Percentiles rank a stretch among this genome's conserved stretches.
These are phyloP conservation scores for Chiroxiphia lanceolata DNA, from an alignment of 2,797 vertebrate genomes.

Conservation along the genomic window DNA sequence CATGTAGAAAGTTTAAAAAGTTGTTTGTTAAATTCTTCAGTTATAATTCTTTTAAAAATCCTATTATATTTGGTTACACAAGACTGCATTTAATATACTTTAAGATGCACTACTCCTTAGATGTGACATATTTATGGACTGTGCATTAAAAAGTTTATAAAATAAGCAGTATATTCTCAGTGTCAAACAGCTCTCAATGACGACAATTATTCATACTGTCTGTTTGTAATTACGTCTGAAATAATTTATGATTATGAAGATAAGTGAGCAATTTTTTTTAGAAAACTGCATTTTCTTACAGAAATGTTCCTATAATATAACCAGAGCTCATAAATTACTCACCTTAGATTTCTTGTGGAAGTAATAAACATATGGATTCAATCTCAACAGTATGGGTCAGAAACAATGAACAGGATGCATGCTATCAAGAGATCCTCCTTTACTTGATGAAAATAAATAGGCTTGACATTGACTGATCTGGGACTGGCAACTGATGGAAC, in stretches of 20 bases:
- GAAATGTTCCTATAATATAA: conserved; percentile 52
- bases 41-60: conserved; percentile 81
- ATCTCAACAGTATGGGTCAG: conserved; percentile 51
- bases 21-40: conserved; percentile 71
- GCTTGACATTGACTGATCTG: conserved; percentile 18
- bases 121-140: conserved; percentile 76
- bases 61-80: conserved; percentile 83
- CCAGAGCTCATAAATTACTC: conserved; percentile 65
- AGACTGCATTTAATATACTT: conserved; percentile 81
- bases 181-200: conserved; percentile 74
- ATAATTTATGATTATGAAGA: conserved; percentile 76
- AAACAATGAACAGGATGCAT: conserved; percentile 43
- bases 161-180: conserved; percentile 73
- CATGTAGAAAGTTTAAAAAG: conserved; percentile 73
- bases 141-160: conserved; percentile 77
- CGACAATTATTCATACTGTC: conserved; percentile 73
- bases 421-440: background rate
- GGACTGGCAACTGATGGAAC: background rate
- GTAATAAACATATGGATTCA: conserved; percentile 65
- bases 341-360: conserved; percentile 44
- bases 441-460: conserved; percentile 52
- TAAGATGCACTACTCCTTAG: conserved; percentile 76
- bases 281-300: conserved; percentile 67
- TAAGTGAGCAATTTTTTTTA: conserved; percentile 39
- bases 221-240: conserved; percentile 75